Conservation (phyloP, 2,888 invertebrate species). For the Drosophila anomelani region DNA sequence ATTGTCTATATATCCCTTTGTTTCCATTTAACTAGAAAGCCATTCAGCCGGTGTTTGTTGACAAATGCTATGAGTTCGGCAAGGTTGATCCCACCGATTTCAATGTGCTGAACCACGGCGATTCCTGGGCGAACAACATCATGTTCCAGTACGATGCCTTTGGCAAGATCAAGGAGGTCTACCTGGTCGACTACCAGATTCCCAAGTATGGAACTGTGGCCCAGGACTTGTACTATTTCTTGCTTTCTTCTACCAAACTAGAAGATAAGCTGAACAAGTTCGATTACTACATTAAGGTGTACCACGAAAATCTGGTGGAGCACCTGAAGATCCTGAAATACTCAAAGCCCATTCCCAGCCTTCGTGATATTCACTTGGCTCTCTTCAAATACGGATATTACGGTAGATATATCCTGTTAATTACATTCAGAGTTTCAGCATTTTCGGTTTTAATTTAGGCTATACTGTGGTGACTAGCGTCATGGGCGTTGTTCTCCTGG, state of each 20-base stretch:
- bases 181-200: conserved; percentile 81
- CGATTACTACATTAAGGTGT: conserved; percentile 79
- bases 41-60: conserved; percentile 35
- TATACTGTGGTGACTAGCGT: conserved; percentile 62
- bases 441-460: conserved; percentile 39
- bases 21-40: conserved; percentile 36
- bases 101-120: conserved; percentile 77
- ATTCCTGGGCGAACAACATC: conserved; percentile 78
- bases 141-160: conserved; percentile 76
- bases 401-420: conserved; percentile 55
- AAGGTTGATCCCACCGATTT: conserved; percentile 63
- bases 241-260: conserved; percentile 77
- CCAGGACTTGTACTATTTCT: conserved; percentile 79
- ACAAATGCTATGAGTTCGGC: conserved; percentile 47
- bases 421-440: fast-evolving
- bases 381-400: conserved; percentile 72
- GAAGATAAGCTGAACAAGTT: conserved; percentile 79
- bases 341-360: conserved; percentile 69
- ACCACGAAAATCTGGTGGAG: conserved; percentile 73
- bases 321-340: conserved; percentile 75
- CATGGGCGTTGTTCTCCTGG: conserved; percentile 72
- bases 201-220: conserved; percentile 74
- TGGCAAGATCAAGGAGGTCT: conserved; percentile 70
- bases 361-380: conserved; percentile 71
- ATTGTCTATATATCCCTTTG: not conserved